A percentile compares a stretch with the other conserved stretches of the same genome.
Evolutionary conservation across 2,888 invertebrate species (phyloP).

Genomic region (Ditula angustiorana): DNA sequence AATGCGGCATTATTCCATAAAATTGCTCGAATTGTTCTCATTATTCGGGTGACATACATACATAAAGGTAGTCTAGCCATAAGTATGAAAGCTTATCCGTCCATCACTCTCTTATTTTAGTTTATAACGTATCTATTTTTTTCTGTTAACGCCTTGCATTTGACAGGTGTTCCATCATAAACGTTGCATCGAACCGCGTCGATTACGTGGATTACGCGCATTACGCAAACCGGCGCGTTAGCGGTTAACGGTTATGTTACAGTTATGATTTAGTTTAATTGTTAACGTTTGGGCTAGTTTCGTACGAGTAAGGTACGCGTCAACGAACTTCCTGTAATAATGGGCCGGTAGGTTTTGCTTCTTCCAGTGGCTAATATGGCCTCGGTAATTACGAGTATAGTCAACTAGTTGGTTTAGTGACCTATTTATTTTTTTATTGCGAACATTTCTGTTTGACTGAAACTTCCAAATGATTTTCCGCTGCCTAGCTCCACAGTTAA

Average conservation of each 20-base stretch:
- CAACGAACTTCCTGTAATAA: conserved; percentile 19
- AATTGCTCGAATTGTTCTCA: too few relatives aligned
- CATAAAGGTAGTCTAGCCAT: too few relatives aligned
- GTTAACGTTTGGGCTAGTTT: conserved; percentile 14
- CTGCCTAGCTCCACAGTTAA: too few relatives aligned
- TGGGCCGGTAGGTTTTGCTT: not conserved
- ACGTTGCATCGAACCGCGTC: not conserved
- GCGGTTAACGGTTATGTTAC: conserved; percentile 32
- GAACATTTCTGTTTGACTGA: too few relatives aligned
- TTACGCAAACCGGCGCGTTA: conserved; percentile 20
- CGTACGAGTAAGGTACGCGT: not conserved
- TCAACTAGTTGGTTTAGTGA: not conserved
- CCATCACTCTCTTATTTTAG: too few relatives aligned
- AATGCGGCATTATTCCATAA: too few relatives aligned
- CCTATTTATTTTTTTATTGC: too few relatives aligned
- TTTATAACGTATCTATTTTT: too few relatives aligned
- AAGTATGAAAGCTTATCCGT: too few relatives aligned
- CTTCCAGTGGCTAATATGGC: not conserved
- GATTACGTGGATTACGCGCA: conserved; percentile 9
- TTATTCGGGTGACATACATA: too few relatives aligned
- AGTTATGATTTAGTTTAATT: conserved; percentile 38
- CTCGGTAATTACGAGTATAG: not conserved
- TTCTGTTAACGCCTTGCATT: not conserved
- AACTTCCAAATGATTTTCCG: too few relatives aligned
- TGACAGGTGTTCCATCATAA: conserved; percentile 4